Evolutionary conservation across 2,888 invertebrate genomes (phyloP).

Genomic region (Hedychridium roseum): DNA sequence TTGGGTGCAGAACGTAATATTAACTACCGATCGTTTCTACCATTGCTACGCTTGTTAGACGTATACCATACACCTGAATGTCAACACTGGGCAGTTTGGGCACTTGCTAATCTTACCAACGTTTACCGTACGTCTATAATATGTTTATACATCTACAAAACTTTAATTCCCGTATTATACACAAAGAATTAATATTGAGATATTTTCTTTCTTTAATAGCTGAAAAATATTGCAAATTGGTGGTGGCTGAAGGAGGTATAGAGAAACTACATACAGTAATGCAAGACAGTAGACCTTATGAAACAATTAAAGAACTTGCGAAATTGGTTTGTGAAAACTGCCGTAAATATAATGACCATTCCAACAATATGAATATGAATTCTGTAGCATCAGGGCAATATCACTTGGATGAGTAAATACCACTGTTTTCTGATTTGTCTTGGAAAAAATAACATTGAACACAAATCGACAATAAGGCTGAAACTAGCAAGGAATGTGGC

Average conservation of each 20-base stretch:
- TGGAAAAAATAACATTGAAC: no score
- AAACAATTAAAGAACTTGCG: slow-evolving; percentile 75
- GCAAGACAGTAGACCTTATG: slow-evolving; percentile 71
- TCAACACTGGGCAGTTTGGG: slow-evolving; percentile 98
- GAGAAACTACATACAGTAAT: slow-evolving; percentile 75
- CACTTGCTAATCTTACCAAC: slow-evolving; percentile 92
- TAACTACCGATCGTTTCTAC: slow-evolving; percentile 96
- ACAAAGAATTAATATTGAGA: background rate
- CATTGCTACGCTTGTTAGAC: slow-evolving; percentile 84
- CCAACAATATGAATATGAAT: slow-evolving; percentile 20
- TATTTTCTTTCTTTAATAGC: slow-evolving; percentile 69
- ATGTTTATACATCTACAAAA: slow-evolving; percentile 4
- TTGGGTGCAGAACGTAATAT: slow-evolving; percentile 89
- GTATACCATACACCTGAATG: slow-evolving; percentile 89
- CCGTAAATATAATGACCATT: slow-evolving; percentile 30
- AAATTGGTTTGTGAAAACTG: slow-evolving; percentile 75
- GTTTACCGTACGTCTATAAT: slow-evolving; percentile 93
- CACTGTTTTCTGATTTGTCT: no score
- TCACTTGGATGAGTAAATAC: no score
- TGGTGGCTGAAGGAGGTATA: slow-evolving; percentile 87
- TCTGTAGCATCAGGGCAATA: no score
- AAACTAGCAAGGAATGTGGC: no score
- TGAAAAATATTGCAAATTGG: slow-evolving; percentile 88
- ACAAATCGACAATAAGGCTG: no score
- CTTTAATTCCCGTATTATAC: slow-evolving; percentile 1